Percentiles rank a stretch among this genome's conserved stretches.
phyloP scores from a whole-genome alignment of 2,888 invertebrate species.

The Tholera decimalis region DNA sequence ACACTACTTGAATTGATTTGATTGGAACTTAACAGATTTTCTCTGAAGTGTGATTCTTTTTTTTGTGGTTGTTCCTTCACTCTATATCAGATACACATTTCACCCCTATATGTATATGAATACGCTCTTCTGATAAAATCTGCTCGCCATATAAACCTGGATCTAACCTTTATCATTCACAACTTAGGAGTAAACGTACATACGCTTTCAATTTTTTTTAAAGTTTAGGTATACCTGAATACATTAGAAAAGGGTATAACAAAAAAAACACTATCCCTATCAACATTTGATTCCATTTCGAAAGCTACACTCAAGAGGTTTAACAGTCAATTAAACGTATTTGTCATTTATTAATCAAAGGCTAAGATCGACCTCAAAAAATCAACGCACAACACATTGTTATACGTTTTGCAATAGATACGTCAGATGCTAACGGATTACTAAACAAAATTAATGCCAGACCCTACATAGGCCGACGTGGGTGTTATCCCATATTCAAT shows the following conservation, averaged over 20 bases:
- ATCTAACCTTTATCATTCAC: background rate
- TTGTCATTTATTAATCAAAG: slow-evolving; percentile 32
- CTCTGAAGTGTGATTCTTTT: too few relatives aligned
- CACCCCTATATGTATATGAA: too few relatives aligned
- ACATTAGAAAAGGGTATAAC: background rate
- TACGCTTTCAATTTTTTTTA: background rate
- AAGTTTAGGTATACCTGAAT: background rate
- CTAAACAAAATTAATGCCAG: slow-evolving; percentile 66
- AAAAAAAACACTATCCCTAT: background rate
- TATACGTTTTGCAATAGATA: slow-evolving; percentile 59
- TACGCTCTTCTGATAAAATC: too few relatives aligned
- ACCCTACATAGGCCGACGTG: slow-evolving; percentile 68
- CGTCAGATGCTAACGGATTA: slow-evolving; percentile 51
- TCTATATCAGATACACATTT: too few relatives aligned
- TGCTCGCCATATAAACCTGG: background rate
- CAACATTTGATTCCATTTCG: background rate
- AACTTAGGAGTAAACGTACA: too few relatives aligned
- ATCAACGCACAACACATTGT: slow-evolving; percentile 48
- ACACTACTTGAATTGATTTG: too few relatives aligned
- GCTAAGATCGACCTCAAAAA: slow-evolving; percentile 42
- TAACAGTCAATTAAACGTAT: slow-evolving; percentile 10
- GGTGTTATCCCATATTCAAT: slow-evolving; percentile 74
- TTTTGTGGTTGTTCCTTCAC: too few relatives aligned
- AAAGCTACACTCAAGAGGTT: background rate
- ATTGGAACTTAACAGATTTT: too few relatives aligned